These are phyloP conservation scores for Papilio xuthus DNA, from an alignment of 1,140 invertebrate genomes.

Conservation along the genomic window DNA sequence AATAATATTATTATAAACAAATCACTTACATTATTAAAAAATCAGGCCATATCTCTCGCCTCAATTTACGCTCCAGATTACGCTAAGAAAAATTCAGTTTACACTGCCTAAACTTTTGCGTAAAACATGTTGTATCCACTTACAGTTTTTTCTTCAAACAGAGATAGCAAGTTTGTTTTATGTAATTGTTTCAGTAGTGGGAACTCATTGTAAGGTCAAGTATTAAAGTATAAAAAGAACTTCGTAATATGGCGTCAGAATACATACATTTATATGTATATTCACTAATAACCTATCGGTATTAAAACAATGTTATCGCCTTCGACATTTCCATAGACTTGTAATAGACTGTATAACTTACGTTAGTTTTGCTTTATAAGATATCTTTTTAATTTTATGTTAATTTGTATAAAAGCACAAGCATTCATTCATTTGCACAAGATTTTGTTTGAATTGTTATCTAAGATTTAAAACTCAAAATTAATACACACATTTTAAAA, in stretches of 20 bases:
- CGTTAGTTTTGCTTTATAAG: not conserved
- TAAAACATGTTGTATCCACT: not conserved
- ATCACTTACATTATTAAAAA: no score
- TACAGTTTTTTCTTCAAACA: no score
- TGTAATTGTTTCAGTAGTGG: not conserved
- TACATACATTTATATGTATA: not conserved
- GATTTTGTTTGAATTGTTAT: conserved; percentile 12
- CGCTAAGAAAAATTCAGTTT: conserved; percentile 6
- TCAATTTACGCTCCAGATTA: not conserved
- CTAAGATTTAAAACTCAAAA: not conserved
- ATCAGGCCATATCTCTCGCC: no score
- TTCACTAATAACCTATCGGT: not conserved
- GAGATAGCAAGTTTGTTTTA: not conserved
- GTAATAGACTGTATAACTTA: not conserved
- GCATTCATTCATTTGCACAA: conserved; percentile 36
- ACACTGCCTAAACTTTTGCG: not conserved
- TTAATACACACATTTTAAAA: conserved; percentile 41
- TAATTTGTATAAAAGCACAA: conserved; percentile 19
- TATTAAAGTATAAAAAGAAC: not conserved
- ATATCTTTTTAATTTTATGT: not conserved
- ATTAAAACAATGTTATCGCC: not conserved
- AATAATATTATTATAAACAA: not conserved
- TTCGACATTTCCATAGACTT: not conserved
- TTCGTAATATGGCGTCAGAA: not conserved
- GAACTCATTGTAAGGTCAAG: not conserved